A percentile compares a stretch with the other conserved stretches of the same genome.
Evolutionary conservation across 2,113 vertebrate genomes (phyloP).

Genomic region (Varanus salvator): DNA sequence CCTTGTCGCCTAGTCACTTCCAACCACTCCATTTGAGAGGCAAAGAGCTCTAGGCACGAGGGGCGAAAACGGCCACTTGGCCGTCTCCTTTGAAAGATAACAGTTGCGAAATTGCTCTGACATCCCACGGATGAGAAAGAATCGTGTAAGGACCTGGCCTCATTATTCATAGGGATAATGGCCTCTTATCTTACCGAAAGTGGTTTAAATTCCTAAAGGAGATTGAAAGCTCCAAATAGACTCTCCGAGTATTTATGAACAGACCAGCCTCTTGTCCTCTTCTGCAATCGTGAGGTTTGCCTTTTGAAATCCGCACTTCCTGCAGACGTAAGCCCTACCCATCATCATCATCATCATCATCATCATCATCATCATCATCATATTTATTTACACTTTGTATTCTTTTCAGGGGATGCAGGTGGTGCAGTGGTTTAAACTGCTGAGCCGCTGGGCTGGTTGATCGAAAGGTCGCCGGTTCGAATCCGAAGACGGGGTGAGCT

Average conservation of each 20-base stretch:
- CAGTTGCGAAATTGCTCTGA: background rate
- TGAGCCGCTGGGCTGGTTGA: too few species aligned
- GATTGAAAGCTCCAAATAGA: background rate
- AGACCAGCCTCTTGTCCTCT: background rate
- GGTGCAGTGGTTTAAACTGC: too few species aligned
- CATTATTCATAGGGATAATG: slow-evolving; percentile 2
- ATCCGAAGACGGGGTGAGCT: too few species aligned
- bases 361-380: too few species aligned
- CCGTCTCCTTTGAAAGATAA: background rate
- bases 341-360: too few species aligned
- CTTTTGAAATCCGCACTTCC: background rate
- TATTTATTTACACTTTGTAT: too few species aligned
- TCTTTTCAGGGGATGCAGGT: too few species aligned
- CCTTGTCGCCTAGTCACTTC: background rate
- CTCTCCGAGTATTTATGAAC: background rate
- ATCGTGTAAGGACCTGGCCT: background rate
- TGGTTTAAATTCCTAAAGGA: slow-evolving; percentile 9
- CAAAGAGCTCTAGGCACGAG: background rate
- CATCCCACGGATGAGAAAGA: background rate
- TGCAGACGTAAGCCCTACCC: background rate
- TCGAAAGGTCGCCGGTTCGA: too few species aligned
- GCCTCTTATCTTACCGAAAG: slow-evolving; percentile 8
- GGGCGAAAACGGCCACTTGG: background rate
- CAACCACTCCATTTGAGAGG: background rate
- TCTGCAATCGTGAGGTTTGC: background rate